These are phyloP conservation scores for Venustoraphidia nigricollis DNA, from an alignment of 2,888 invertebrate genomes.

Conservation along the genomic window DNA sequence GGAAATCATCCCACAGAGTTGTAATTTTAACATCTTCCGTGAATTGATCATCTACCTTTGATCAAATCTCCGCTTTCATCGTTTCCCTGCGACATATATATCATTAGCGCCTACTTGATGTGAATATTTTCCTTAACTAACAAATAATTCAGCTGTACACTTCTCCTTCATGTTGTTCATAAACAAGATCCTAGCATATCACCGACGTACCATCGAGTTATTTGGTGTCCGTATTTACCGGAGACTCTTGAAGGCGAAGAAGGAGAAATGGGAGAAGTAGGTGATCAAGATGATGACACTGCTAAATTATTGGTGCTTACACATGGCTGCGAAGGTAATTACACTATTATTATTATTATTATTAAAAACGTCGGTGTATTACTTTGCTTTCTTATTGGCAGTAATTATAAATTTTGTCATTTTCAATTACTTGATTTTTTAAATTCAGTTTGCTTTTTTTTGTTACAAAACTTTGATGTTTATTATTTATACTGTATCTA, in stretches of 20 bases:
- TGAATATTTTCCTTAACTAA: slow-evolving; percentile 12
- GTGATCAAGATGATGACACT: slow-evolving; percentile 46
- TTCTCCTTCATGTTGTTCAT: slow-evolving; percentile 43
- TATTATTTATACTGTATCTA: no score
- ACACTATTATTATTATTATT: neutral
- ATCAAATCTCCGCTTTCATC: no score
- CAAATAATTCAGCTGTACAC: slow-evolving; percentile 31
- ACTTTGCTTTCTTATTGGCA: no score
- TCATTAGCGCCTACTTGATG: slow-evolving; percentile 5
- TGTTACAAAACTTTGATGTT: no score
- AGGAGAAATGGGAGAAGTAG: slow-evolving; percentile 14
- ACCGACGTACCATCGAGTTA: slow-evolving; percentile 50
- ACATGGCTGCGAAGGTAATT: slow-evolving; percentile 48
- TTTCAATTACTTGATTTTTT: no score
- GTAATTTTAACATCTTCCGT: no score
- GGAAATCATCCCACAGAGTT: no score
- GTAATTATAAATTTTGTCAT: no score
- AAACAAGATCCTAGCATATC: slow-evolving; percentile 20
- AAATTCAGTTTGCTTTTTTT: no score
- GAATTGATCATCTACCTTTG: no score
- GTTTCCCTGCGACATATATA: no score
- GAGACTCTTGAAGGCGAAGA: slow-evolving; percentile 44
- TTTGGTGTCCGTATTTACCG: slow-evolving; percentile 90
- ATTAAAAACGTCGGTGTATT: no score
- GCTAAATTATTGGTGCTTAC: slow-evolving; percentile 69